These are phyloP conservation scores for Synanthedon formicaeformis DNA, from an alignment of 2,888 invertebrate species.

Conservation along the genomic window DNA sequence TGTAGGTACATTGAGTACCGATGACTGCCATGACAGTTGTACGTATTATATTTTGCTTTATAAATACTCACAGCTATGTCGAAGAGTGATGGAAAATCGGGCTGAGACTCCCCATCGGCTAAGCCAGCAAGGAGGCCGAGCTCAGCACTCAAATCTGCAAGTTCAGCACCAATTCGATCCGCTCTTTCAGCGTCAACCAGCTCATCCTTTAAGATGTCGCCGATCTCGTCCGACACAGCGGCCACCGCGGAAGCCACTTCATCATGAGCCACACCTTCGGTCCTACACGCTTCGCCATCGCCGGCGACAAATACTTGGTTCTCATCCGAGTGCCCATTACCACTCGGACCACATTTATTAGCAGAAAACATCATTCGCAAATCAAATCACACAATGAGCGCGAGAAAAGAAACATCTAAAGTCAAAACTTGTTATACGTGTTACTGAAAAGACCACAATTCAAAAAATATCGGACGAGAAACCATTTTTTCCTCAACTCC, in stretches of 20 bases:
- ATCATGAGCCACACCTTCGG: slow-evolving; percentile 42
- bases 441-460: slow-evolving; percentile 46
- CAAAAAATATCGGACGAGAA: slow-evolving; percentile 45
- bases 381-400: slow-evolving; percentile 48
- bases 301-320: slow-evolving; percentile 44
- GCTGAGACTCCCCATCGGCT: slow-evolving; percentile 48
- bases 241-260: slow-evolving; percentile 58
- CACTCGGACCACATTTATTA: slow-evolving; percentile 57
- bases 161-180: slow-evolving; percentile 54
- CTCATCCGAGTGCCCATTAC: slow-evolving; percentile 38
- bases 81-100: slow-evolving; percentile 54
- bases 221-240: slow-evolving; percentile 59
- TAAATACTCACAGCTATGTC: slow-evolving; percentile 54
- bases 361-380: slow-evolving; percentile 63
- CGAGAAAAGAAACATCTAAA: slow-evolving; percentile 62
- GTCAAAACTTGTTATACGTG: slow-evolving; percentile 42
- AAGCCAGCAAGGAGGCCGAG: slow-evolving; percentile 55
- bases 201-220: slow-evolving; percentile 61
- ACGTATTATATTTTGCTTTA: too few species aligned
- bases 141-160: slow-evolving; percentile 57
- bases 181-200: slow-evolving; percentile 53
- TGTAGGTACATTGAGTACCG: too few species aligned
- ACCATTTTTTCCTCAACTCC: slow-evolving; percentile 64
- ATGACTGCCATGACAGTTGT: too few species aligned
- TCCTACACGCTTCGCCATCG: slow-evolving; percentile 33